Evolutionary conservation across 2,797 vertebrate genomes (phyloP).

Genomic region (Myotis planiceps): DNA sequence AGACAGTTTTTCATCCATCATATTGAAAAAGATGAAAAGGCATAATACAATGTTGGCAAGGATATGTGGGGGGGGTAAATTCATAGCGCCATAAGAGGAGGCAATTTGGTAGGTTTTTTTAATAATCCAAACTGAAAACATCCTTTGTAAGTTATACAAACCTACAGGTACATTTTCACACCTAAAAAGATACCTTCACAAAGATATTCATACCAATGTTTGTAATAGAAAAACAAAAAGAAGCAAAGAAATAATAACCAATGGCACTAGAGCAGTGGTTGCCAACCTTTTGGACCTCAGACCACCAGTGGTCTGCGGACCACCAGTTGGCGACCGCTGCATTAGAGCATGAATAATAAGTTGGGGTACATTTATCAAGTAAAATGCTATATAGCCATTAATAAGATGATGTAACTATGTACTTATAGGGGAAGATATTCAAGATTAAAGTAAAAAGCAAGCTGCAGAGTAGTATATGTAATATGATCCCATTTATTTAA

Average conservation of each 20-base stretch:
- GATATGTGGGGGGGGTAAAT: not conserved
- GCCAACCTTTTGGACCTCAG: too few species aligned
- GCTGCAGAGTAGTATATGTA: conserved; percentile 53
- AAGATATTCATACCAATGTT: not conserved
- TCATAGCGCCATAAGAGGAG: not conserved
- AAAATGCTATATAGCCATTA: not conserved
- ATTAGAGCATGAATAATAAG: not conserved
- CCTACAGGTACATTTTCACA: not conserved
- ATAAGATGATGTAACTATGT: not conserved
- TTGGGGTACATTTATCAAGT: not conserved
- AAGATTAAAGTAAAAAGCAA: conserved; percentile 28
- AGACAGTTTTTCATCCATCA: not conserved
- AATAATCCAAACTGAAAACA: conserved; percentile 3
- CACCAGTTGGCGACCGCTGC: too few species aligned
- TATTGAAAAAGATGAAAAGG: conserved; percentile 7
- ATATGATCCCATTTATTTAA: conserved; percentile 73
- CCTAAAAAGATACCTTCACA: not conserved
- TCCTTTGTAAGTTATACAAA: not conserved
- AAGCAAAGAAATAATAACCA: not conserved
- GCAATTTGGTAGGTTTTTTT: conserved; percentile 1
- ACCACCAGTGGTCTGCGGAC: too few species aligned
- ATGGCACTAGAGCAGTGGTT: not conserved
- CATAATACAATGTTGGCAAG: not conserved
- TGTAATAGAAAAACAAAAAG: conserved; percentile 12
- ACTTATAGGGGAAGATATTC: not conserved